Percentiles rank a stretch among this genome's conserved stretches.
Evolutionary conservation across 1,140 invertebrate species (phyloP).

Genomic region (Latrodectus geometricus): DNA sequence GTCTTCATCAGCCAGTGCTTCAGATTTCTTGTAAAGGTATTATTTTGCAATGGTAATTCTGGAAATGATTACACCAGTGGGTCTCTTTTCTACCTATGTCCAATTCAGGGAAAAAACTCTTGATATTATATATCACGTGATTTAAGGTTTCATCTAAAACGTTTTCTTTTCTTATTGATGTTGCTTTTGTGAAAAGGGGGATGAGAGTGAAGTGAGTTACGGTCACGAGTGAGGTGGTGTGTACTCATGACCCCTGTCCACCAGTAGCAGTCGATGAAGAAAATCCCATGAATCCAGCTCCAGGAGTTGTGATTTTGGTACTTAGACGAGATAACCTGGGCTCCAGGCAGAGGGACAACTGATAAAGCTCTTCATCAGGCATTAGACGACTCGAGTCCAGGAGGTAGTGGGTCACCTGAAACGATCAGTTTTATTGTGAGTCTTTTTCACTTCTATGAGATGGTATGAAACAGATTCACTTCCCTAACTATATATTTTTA

Average conservation of each 20-base stretch:
- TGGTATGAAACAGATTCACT: no score
- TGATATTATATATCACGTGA: not conserved
- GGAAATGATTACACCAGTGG: no score
- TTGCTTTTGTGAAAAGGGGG: not conserved
- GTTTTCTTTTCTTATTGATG: not conserved
- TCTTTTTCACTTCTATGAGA: no score
- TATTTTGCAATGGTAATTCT: no score
- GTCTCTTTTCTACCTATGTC: no score
- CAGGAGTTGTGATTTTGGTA: conserved; percentile 55
- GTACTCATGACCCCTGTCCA: conserved; percentile 38
- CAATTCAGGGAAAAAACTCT: not conserved
- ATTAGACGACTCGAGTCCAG: conserved; percentile 79
- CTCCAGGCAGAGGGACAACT: conserved; percentile 85
- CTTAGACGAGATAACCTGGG: conserved; percentile 75
- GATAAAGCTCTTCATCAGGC: conserved; percentile 86
- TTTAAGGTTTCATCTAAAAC: not conserved
- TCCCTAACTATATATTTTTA: not conserved
- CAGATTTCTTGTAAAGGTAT: no score
- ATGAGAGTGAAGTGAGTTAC: not conserved
- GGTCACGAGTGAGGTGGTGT: not conserved
- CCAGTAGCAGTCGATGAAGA: conserved; percentile 43
- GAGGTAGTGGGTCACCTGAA: conserved; percentile 79
- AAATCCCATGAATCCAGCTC: conserved; percentile 51
- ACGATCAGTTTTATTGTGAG: no score
- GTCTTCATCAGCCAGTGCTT: no score